Conservation (phyloP, 2,113 vertebrate genomes). For the Nettapus auritus region DNA sequence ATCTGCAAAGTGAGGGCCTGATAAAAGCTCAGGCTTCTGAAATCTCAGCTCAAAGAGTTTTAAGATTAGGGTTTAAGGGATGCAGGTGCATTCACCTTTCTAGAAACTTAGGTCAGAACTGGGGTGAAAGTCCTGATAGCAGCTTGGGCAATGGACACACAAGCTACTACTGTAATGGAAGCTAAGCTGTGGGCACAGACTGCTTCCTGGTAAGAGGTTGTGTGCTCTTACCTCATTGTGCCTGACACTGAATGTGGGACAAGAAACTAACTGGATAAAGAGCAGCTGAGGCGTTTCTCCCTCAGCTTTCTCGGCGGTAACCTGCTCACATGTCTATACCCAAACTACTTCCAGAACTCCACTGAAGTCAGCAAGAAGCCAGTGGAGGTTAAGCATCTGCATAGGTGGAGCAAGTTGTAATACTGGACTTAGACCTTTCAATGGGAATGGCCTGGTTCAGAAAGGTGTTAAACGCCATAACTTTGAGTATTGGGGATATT, state of each 20-base stretch:
- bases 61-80: background rate
- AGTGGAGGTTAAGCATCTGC: background rate
- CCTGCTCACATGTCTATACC: background rate
- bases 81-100: slow-evolving; percentile 7
- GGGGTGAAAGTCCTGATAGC: background rate
- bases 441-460: background rate
- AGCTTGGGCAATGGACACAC: slow-evolving; percentile 27
- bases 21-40: slow-evolving; percentile 29
- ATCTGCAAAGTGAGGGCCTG: background rate
- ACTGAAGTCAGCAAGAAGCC: slow-evolving; percentile 1
- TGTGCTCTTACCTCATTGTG: slow-evolving; percentile 12
- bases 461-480: slow-evolving; percentile 38
- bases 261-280: background rate
- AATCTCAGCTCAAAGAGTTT: background rate
- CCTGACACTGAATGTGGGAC: background rate
- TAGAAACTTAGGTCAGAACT: background rate
- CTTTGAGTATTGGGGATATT: slow-evolving; percentile 64
- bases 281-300: background rate
- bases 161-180: slow-evolving; percentile 49
- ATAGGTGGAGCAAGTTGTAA: background rate
- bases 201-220: slow-evolving; percentile 14
- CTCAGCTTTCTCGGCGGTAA: background rate
- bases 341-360: slow-evolving; percentile 40
- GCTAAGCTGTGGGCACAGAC: background rate
- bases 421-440: background rate